phyloP scores from a whole-genome alignment of 2,888 invertebrate genomes.

The Acanthosepion pharaonis region DNA sequence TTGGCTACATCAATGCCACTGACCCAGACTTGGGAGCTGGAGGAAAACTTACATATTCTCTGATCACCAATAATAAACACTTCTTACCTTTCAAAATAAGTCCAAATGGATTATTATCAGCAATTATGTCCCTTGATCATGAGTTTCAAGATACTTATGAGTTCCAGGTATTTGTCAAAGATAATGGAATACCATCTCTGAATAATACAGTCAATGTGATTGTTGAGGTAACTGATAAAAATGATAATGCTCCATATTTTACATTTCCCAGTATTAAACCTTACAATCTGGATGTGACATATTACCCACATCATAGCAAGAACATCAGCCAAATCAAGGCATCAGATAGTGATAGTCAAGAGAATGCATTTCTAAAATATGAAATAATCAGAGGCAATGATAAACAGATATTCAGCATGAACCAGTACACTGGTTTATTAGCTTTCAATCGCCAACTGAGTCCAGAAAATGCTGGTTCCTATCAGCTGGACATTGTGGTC shows the following conservation, averaged over 20 bases:
- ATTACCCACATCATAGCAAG: not conserved
- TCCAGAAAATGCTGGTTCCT: not conserved
- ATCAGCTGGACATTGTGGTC: conserved; percentile 11
- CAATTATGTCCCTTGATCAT: conserved; percentile 22
- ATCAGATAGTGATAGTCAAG: not conserved
- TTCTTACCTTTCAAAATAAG: conserved; percentile 33
- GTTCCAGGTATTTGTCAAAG: not conserved
- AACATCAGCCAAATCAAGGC: not conserved
- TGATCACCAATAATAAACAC: not conserved
- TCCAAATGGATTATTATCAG: not conserved
- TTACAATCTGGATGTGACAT: conserved; percentile 20
- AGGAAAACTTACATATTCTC: not conserved
- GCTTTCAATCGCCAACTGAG: not conserved
- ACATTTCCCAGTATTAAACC: conserved; percentile 33
- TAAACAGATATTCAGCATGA: not conserved
- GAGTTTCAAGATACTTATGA: conserved; percentile 33
- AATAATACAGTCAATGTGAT: not conserved
- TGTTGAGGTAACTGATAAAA: conserved; percentile 33
- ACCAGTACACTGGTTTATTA: conserved; percentile 13
- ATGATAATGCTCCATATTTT: conserved; percentile 33
- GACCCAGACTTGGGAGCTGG: conserved; percentile 1
- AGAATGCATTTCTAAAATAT: conserved; percentile 33
- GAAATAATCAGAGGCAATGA: conserved; percentile 14
- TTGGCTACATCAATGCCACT: conserved; percentile 33
- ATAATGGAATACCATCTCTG: not conserved